phyloP scores from a whole-genome alignment of 2,113 vertebrate genomes.

The Toxotes jaculatrix region DNA sequence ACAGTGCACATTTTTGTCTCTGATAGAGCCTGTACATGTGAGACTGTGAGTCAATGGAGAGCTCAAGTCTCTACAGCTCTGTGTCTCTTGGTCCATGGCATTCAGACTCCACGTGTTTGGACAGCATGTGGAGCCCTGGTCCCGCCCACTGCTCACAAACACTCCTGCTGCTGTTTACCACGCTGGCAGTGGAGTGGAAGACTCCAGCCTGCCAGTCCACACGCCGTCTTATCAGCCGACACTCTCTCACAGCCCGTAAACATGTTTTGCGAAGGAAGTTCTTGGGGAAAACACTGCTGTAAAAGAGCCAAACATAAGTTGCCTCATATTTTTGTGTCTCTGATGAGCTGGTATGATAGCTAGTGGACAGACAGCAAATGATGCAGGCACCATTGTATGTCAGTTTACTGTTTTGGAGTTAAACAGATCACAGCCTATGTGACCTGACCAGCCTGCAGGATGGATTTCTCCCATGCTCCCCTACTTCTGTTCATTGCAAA shows the following conservation, averaged over 20 bases:
- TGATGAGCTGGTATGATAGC: conserved; percentile 10
- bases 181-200: conserved; percentile 57
- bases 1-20: not conserved
- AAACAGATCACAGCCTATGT: not conserved
- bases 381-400: not conserved
- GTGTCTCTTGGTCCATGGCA: conserved; percentile 5
- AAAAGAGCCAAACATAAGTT: conserved; percentile 18
- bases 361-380: not conserved
- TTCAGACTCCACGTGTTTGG: conserved; percentile 61
- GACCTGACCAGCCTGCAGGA: not conserved
- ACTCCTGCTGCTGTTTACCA: conserved; percentile 70
- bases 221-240: conserved; percentile 54
- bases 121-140: conserved; percentile 54
- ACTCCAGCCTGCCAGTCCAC: conserved; percentile 52
- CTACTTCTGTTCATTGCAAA: conserved; percentile 4
- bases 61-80: conserved; percentile 26
- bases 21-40: conserved; percentile 4
- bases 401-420: conserved; percentile 18
- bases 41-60: conserved; percentile 30
- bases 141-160: conserved; percentile 54
- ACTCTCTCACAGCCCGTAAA: conserved; percentile 43
- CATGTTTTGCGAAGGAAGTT: conserved; percentile 58
- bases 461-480: conserved; percentile 6
- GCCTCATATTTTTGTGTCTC: not conserved
- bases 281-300: conserved; percentile 29